Evolutionary conservation across 92 coral and sea anemone species (phyloP).

Genomic region (Isaurus tuberculatus): DNA sequence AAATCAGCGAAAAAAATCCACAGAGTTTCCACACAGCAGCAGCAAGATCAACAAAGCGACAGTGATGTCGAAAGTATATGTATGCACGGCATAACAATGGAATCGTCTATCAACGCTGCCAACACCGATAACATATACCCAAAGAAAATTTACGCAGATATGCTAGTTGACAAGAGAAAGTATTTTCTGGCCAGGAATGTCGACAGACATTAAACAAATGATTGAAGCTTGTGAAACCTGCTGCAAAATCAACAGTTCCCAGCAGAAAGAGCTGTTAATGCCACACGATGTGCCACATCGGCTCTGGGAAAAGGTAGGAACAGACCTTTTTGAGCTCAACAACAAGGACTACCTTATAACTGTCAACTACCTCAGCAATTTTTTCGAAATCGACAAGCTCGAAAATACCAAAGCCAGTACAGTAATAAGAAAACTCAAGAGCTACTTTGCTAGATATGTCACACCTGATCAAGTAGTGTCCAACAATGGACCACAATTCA

Average conservation of each 20-base stretch:
- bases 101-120: too few species aligned
- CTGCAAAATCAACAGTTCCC: not conserved
- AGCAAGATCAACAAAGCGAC: not conserved
- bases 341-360: slow-evolving; percentile 3
- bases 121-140: too few species aligned
- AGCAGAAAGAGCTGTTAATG: not conserved
- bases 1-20: slow-evolving; percentile 6
- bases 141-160: too few species aligned
- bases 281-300: not conserved
- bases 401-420: not conserved
- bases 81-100: slow-evolving; percentile 21
- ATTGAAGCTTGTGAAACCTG: not conserved
- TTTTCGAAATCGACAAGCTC: not conserved
- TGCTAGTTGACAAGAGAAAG: too few species aligned
- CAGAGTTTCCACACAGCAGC: slow-evolving; percentile 5
- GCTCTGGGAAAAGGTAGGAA: not conserved
- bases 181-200: not conserved
- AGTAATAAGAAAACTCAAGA: not conserved
- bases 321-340: slow-evolving; percentile 8
- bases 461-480: not conserved
- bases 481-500: not conserved
- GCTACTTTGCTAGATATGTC: not conserved
- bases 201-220: not conserved
- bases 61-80: not conserved
- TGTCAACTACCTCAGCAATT: not conserved